A percentile compares a stretch with the other conserved stretches of the same genome.
Evolutionary conservation across 2,797 vertebrate genomes (phyloP).

Genomic region (Falco concolor): DNA sequence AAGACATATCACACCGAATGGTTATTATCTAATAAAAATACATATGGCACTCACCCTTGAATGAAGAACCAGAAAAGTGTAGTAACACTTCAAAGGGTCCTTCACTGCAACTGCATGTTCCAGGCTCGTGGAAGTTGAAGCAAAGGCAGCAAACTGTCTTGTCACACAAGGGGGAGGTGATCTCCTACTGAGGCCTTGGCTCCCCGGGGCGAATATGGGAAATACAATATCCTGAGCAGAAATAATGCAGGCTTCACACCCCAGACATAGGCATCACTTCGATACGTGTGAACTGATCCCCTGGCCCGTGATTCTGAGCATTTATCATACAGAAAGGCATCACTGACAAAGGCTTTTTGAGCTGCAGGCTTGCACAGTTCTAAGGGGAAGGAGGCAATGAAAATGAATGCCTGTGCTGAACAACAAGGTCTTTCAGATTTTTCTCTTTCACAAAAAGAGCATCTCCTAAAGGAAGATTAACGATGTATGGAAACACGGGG

Average conservation of each 20-base stretch:
- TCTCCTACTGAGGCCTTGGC: neutral
- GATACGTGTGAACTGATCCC: neutral
- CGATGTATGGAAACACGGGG: neutral
- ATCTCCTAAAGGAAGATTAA: neutral
- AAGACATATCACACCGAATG: neutral
- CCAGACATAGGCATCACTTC: neutral
- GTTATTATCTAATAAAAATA: neutral
- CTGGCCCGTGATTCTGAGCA: neutral
- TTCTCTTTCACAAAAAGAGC: neutral
- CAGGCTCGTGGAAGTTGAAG: neutral
- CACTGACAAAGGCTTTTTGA: neutral
- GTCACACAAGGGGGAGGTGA: neutral
- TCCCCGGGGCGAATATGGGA: neutral
- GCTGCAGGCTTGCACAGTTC: neutral
- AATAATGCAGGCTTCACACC: neutral
- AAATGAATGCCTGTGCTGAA: neutral
- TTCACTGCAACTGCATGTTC: neutral
- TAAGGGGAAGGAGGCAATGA: neutral
- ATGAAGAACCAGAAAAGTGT: neutral
- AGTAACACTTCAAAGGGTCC: neutral
- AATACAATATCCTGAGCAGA: neutral
- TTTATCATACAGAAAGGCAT: neutral
- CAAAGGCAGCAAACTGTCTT: neutral
- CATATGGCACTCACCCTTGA: accelerated
- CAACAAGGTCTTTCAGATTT: neutral